Conservation (phyloP, 2,797 vertebrate genomes). For the Mormyrus hasselquistii region DNA sequence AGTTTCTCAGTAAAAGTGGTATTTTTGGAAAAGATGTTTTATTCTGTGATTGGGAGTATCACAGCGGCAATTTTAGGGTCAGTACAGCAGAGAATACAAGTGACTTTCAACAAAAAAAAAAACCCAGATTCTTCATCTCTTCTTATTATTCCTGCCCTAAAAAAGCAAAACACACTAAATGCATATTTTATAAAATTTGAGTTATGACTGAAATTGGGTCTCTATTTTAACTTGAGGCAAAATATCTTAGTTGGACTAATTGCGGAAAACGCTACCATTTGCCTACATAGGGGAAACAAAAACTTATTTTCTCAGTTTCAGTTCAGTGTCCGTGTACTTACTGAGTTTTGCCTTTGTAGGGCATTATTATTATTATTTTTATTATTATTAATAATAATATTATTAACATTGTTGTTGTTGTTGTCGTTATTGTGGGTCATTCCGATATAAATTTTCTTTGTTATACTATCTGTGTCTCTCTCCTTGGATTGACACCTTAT, state of each 20-base stretch:
- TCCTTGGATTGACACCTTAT: no score
- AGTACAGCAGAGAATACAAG: constrained; percentile 14
- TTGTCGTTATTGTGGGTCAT: not conserved
- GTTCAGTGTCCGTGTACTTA: not conserved
- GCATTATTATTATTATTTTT: not conserved
- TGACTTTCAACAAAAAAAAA: not conserved
- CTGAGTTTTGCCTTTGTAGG: not conserved
- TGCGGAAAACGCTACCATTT: not conserved
- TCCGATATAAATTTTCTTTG: not conserved
- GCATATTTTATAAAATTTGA: not conserved
- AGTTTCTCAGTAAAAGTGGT: constrained; percentile 16
- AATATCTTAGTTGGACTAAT: not conserved
- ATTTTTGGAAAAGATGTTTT: constrained; percentile 15
- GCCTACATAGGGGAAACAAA: not conserved
- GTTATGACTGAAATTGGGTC: not conserved
- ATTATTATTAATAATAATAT: no score
- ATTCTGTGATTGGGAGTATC: constrained; percentile 35
- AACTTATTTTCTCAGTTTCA: not conserved
- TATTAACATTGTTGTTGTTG: not conserved
- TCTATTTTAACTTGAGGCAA: not conserved
- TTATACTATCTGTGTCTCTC: not conserved
- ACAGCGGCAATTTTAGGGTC: constrained; percentile 32
- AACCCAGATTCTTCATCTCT: not conserved
- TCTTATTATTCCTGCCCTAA: not conserved
- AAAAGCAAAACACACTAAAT: not conserved